These are phyloP conservation scores for Rhaphigaster nebulosa DNA, from an alignment of 2,888 invertebrate species.

Conservation along the genomic window DNA sequence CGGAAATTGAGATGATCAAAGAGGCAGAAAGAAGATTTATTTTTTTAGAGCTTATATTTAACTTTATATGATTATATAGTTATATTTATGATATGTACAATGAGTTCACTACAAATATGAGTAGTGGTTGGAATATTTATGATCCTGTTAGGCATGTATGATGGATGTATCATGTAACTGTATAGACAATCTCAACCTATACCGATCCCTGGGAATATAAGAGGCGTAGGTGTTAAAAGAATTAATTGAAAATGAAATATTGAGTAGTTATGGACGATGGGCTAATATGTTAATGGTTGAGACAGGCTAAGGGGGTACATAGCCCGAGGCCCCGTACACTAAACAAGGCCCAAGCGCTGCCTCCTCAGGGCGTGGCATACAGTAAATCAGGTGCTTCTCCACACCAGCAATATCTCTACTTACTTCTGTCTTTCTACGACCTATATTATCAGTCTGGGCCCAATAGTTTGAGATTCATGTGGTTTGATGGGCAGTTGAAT, in stretches of 20 bases:
- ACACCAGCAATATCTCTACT: neutral
- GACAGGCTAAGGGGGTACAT: neutral
- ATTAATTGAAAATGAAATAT: conserved; percentile 49
- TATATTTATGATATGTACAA: neutral
- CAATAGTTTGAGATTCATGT: neutral
- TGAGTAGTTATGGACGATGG: neutral
- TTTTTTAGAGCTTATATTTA: neutral
- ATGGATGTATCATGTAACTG: neutral
- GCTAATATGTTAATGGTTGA: neutral
- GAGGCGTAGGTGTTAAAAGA: conserved; percentile 36
- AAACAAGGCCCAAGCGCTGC: neutral
- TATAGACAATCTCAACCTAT: neutral
- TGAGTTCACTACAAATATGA: neutral
- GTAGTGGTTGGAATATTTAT: neutral
- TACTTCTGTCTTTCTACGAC: neutral
- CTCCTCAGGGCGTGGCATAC: neutral
- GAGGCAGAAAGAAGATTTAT: neutral
- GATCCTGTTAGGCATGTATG: neutral
- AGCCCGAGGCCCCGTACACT: neutral
- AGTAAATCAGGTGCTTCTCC: neutral
- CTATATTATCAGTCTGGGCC: neutral
- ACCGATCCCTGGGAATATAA: conserved; percentile 2
- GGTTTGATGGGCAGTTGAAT: too few relatives aligned
- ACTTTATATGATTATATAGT: neutral
- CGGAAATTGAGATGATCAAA: too few relatives aligned